Base-by-base conservation (phyloP, 2,797 vertebrate genomes). In the Hydrophis major region DNA sequence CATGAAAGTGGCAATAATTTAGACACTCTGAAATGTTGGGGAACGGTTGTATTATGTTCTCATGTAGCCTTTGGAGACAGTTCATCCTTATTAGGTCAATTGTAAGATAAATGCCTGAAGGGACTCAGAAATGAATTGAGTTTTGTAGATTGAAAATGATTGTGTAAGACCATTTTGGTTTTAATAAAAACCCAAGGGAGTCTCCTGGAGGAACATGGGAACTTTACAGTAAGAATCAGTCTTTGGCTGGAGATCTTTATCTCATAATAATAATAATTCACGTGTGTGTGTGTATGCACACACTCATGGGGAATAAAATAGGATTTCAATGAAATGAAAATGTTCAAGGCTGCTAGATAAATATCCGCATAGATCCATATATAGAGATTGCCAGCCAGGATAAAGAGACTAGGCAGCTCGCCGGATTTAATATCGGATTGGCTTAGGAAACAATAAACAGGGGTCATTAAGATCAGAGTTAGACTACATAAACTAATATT, bases 171-270 rank as follows among this genome's bases (percentile, higher is more conserved):
- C 94, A 94, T 96, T 95, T 90, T 97, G 96, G 92, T 95, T 95
- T 96, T 96, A 94, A 94, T 96, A 95, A 95, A 96, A 94, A 95
- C 95, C 95, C 95, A 89, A 89, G 94, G 96, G 95, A 96, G 91
- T 88, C 94, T 96, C 90, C 86, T 94, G 92, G 93, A 90, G 93
- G 93, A 96, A 95, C 95, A 93, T 90, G 93, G 93, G 93, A 96
- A 95, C 93, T 96, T 95, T 95, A 94, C 95, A 96, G 96, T 96
- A 96, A 95, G 92, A 95, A 95, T 94, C 94, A 93, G 94, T 96
- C 96, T 95, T 95, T 96, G 96, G 95, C 95, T 94, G 94, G 94
- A 96, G 94, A 97, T 94, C 95, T 96, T 97, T 95, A 97, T 97
- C 96, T 96, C 95, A 92, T 96, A 56, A 56, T 4, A 56, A 57